Conservation (phyloP, 53 echinoderm and acorn worm species). For the Temnopleurus reevesii region DNA sequence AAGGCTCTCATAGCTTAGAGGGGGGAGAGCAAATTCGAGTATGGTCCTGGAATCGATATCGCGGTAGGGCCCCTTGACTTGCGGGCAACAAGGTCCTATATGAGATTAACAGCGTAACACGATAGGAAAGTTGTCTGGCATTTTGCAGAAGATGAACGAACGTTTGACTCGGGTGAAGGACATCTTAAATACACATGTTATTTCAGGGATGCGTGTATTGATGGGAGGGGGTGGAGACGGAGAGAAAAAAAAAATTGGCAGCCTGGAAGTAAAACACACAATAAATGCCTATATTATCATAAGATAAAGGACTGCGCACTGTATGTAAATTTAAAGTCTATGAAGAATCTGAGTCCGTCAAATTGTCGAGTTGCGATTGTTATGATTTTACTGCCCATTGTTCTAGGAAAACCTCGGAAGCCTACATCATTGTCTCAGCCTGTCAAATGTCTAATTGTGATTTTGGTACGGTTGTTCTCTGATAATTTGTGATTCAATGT, state of each 20-base stretch:
- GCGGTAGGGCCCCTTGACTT: constrained; percentile 1
- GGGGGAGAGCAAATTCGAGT: constrained; percentile 28
- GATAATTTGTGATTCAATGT: background rate
- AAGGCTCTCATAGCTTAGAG: background rate
- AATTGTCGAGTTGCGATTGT: too few species aligned
- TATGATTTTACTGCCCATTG: too few species aligned
- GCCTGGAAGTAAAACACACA: background rate
- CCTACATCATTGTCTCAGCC: background rate
- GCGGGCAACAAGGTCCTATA: constrained; percentile 38
- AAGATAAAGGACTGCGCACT: background rate
- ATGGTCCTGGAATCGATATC: constrained; percentile 43
- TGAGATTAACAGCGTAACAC: constrained; percentile 41
- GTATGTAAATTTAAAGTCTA: background rate
- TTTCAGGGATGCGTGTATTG: constrained; percentile 38
- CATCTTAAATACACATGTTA: constrained; percentile 49
- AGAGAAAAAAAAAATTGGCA: background rate
- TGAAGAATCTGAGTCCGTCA: too few species aligned
- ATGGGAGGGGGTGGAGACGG: background rate
- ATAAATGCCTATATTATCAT: background rate
- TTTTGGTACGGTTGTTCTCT: background rate
- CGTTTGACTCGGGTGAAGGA: constrained; percentile 12
- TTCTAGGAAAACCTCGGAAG: too few species aligned
- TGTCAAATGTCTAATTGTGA: background rate
- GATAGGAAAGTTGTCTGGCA: constrained; percentile 26
- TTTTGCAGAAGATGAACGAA: background rate